Evolutionary conservation across 1,140 invertebrate species (phyloP), one percentile per base, ranked within the genome.

Genomic region (Solen grandis): DNA sequence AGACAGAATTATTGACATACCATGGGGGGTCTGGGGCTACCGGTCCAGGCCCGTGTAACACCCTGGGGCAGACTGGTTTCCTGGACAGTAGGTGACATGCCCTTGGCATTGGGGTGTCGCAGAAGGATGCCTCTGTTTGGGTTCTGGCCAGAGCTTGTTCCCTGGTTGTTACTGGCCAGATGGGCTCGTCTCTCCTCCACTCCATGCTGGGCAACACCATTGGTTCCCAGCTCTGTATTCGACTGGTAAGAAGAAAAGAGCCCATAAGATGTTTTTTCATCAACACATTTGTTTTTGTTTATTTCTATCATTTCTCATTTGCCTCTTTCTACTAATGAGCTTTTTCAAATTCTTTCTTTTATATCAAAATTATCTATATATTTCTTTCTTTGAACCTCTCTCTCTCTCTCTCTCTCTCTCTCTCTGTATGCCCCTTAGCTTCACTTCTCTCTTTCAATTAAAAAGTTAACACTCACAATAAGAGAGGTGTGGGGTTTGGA

Each of bases 181-280:
- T 84, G 82, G 19, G 80, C 74, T 2, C 81, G 75, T 33, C 85
- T 69, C 55, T 84, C 85, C 50, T 86, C 85, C 13, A 82, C 82
- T 3, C 85, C 85, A 33, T 78, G 76, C 38, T 86, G 85, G 3
- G 80, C 81, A 27, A 82, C 85, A 66, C 82, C 82, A 63, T 80
- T 82, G 27, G 76, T 63, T 25, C 80, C 70, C 4, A 86, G 72
- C 55, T 86, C 85, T 73, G 85, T 86, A 52, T 72, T 84, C 8
- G 85, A 86, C 85, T 86, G 73, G 29, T 54, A 60, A 74, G n/a
- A 73, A n/a, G 38, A 10, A 10, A 5, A 14, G 8, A 57, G 8
- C 19, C 5, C 19, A 57, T 57, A 5, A 10, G 27, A 8, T 22
- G 22, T 57, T 10, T 14, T 57, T 5, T 10, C 10, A 22, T 5